Base-by-base conservation (phyloP, 2,113 vertebrate genomes). In the Lonchura striata region DNA sequence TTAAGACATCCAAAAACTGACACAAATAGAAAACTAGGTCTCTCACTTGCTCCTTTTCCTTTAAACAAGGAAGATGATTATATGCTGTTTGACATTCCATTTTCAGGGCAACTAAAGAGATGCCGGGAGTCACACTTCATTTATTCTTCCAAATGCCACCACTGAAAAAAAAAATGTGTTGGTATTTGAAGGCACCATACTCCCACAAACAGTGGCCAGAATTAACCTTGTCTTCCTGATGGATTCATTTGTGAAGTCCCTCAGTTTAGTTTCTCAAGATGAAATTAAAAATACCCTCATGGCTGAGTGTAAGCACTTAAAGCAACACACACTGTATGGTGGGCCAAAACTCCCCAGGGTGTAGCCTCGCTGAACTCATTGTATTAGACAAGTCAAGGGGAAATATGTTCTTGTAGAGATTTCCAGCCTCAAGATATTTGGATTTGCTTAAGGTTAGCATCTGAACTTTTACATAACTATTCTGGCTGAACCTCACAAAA, bases 1-100 rank as follows among this genome's bases (percentile, higher is more conserved):
- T 97, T 97, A 98, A 97, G 96, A 96, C 96, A 97, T 97, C 96
- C 94, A 97, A 97, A 98, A 98, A 94, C 94, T 97, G 96, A 98
- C 97, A 97, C 96, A 97, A 97, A 97, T 84, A 97, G 93, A 97
- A 98, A 97, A 95, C 77, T 27, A 88, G 97, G 96, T 97, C 95
- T 97, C 95, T 97, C 78, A 76, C 90, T 96, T 90, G 91, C 76
- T 88, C 84, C 78, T 94, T 86, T 96, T 97, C 89, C 93, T 92
- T 95, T 65, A 94, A 96, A 96, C 88, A 96, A 96, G 94, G 91
- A 94, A 96, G 82, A 96, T 97, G 96, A 98, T 97, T 97, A 98
- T 94, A 97, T 97, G 91, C 89, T 96, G 85, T 96, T 96, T 97
- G 95, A 97, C 94, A 97, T 97, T 96, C 89, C 91, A 97, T 97